These are phyloP conservation scores for Orientallactaga bullata DNA, from an alignment of 2,113 vertebrate species.

Conservation along the genomic window DNA sequence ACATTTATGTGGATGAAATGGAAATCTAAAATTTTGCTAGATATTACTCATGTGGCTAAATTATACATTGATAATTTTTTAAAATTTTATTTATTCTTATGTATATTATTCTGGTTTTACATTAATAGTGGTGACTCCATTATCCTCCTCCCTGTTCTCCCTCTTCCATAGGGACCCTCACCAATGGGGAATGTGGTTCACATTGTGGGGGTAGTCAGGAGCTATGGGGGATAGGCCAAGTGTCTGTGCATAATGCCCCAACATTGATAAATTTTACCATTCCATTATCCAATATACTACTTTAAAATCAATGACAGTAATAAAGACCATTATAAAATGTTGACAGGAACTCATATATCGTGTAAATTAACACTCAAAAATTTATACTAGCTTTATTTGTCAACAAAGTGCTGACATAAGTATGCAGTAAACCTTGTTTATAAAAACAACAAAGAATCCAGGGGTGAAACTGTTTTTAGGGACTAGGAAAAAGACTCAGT, in stretches of 20 bases:
- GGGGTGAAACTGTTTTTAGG: no score
- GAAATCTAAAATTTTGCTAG: background rate
- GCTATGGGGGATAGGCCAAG: no score
- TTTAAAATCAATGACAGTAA: constrained; percentile 25
- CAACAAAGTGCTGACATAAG: background rate
- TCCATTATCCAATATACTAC: background rate
- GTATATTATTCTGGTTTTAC: no score
- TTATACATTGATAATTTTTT: background rate
- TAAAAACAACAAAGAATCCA: background rate
- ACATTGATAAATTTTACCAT: background rate
- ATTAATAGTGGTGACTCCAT: no score
- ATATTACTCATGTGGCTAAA: background rate
- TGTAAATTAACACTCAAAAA: background rate
- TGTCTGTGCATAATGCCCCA: no score
- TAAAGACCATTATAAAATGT: background rate
- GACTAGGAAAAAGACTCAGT: no score
- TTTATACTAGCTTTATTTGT: background rate
- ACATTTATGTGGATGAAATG: background rate
- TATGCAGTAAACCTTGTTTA: background rate
- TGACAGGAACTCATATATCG: background rate
- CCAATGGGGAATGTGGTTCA: no score
- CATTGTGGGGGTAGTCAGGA: no score
- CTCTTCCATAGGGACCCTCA: no score
- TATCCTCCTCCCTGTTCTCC: no score
- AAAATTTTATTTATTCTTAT: no score